Evolutionary conservation across 2,888 invertebrate genomes (phyloP).

Genomic region (Biston stratarius): DNA sequence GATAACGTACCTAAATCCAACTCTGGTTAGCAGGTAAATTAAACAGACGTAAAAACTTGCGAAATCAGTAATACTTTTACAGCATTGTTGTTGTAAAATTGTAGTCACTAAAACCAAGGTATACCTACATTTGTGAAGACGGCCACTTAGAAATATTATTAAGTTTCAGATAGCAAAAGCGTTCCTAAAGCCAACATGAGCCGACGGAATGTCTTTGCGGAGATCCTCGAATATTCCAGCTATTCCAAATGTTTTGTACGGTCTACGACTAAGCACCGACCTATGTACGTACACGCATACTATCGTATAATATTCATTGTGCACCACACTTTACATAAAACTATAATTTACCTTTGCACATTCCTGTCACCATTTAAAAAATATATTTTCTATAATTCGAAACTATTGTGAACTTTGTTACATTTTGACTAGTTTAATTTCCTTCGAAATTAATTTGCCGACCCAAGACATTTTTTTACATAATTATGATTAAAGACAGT

Average conservation of each 20-base stretch:
- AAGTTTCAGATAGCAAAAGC: conserved; percentile 30
- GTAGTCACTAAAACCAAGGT: neutral
- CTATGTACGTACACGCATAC: neutral
- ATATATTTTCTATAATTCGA: neutral
- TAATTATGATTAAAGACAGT: too few species aligned
- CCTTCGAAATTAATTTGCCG: neutral
- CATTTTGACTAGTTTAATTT: neutral
- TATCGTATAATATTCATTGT: too few species aligned
- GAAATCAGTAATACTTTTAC: neutral
- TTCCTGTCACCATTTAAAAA: neutral
- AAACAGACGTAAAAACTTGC: too few species aligned
- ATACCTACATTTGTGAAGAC: conserved; percentile 1
- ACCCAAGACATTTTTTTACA: too few species aligned
- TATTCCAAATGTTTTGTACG: conserved; percentile 9
- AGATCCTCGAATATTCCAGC: conserved; percentile 24
- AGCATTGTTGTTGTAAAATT: neutral
- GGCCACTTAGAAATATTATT: conserved; percentile 20
- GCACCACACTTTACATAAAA: neutral
- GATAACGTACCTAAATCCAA: too few species aligned
- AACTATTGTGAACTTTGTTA: neutral
- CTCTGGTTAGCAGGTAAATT: too few species aligned
- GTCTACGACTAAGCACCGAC: conserved; percentile 11
- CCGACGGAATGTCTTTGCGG: conserved; percentile 56
- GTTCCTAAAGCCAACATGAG: conserved; percentile 38
- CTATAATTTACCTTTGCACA: neutral